A percentile compares a stretch with the other conserved stretches of the same genome.
Evolutionary conservation across 2,113 vertebrate species (phyloP).

Genomic region (Percopsis transmontana): DNA sequence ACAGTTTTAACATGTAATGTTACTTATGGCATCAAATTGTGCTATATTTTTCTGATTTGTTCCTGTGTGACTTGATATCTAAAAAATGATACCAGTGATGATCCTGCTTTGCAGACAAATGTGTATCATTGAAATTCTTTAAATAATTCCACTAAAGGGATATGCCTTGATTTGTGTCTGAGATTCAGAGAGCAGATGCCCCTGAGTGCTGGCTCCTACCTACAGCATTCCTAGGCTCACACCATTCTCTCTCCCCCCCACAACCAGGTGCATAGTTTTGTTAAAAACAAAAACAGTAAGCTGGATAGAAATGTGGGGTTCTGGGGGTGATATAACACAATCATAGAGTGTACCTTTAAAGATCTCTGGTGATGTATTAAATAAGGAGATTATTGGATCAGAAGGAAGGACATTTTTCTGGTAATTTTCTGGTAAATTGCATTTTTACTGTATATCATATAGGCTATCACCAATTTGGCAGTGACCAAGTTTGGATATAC

Average conservation of each 20-base stretch:
- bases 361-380: not conserved
- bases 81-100: constrained; percentile 68
- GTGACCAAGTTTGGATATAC: constrained; percentile 69
- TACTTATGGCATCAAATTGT: constrained; percentile 62
- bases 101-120: constrained; percentile 71
- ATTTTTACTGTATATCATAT: not conserved
- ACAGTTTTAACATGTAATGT: not conserved
- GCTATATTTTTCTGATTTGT: constrained; percentile 67
- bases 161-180: no score
- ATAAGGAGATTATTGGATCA: constrained; percentile 2
- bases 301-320: no score
- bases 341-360: not conserved
- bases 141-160: no score
- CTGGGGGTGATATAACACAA: constrained; percentile 9
- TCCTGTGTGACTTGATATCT: constrained; percentile 41
- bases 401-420: not conserved
- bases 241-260: no score
- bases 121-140: constrained; percentile 13
- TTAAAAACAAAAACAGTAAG: not conserved
- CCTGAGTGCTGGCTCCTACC: no score
- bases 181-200: no score
- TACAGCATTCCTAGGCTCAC: no score
- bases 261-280: no score
- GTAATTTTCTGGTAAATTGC: not conserved
- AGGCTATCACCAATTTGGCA: constrained; percentile 17